phyloP scores from a whole-genome alignment of 2,113 vertebrate genomes.

The Cottus gobio region DNA sequence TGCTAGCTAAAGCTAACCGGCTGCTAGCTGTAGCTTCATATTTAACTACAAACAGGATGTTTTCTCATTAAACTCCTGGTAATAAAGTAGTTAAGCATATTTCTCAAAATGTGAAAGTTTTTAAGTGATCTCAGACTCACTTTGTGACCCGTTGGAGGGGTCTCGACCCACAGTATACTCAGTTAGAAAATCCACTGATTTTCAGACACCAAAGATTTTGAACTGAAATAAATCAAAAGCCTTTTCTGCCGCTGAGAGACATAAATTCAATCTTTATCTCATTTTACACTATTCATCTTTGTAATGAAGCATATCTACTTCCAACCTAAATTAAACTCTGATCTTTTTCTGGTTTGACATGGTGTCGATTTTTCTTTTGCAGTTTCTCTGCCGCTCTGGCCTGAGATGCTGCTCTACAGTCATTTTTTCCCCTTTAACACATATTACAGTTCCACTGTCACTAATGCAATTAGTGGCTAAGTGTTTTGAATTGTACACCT shows the following conservation, averaged over 20 bases:
- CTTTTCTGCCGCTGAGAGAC: not conserved
- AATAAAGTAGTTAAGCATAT: not conserved
- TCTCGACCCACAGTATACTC: not conserved
- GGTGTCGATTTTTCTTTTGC: too few relatives aligned
- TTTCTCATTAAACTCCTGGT: not conserved
- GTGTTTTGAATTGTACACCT: constrained; percentile 49
- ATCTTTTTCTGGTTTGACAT: not conserved
- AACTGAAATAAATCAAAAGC: not conserved
- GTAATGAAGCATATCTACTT: not conserved
- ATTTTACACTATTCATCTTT: not conserved
- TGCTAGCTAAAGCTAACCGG: not conserved
- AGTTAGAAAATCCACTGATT: not conserved
- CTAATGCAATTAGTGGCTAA: constrained; percentile 22
- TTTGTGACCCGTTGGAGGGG: not conserved
- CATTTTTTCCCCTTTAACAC: not conserved
- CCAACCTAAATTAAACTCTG: not conserved
- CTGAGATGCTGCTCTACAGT: not conserved
- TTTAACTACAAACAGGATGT: not conserved
- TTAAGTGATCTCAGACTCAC: not conserved
- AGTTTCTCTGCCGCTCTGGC: not conserved
- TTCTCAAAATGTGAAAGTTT: not conserved
- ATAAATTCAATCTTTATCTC: not conserved
- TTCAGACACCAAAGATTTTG: not conserved
- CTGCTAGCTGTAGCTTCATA: not conserved
- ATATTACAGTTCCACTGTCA: not conserved